These are phyloP conservation scores for Sardinella longiceps DNA, from an alignment of 2,797 vertebrate genomes.

Conservation along the genomic window DNA sequence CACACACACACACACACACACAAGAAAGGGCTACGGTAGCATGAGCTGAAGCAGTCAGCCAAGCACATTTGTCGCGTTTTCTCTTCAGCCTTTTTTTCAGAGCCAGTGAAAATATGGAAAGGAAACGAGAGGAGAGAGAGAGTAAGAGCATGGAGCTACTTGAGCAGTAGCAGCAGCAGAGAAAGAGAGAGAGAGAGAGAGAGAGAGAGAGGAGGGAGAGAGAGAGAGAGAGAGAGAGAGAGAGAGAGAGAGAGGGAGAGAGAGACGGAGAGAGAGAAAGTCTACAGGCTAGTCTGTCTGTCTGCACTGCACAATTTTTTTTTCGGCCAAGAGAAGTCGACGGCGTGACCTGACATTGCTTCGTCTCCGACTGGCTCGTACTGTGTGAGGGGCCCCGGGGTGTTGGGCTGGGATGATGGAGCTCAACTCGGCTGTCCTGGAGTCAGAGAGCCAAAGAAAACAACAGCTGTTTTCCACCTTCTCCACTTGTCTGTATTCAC, in stretches of 20 bases:
- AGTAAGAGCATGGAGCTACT: background rate
- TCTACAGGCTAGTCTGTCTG: background rate
- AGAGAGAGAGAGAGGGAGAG: too few species aligned
- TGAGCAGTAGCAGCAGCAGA: background rate
- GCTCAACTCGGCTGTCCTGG: background rate
- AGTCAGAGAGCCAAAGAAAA: constrained; percentile 8
- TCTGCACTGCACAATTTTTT: background rate
- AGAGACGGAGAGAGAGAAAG: background rate
- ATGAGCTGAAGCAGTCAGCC: background rate
- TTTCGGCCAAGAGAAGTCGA: background rate
- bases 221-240: too few species aligned
- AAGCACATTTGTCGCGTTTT: background rate
- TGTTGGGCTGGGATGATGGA: constrained; percentile 1
- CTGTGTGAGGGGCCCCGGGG: background rate
- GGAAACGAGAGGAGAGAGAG: background rate
- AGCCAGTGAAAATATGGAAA: background rate
- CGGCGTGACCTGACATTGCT: background rate
- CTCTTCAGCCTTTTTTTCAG: background rate
- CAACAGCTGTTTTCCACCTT: constrained; percentile 19
- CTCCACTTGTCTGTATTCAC: constrained; percentile 17
- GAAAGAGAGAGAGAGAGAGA: too few species aligned
- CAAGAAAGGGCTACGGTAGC: too few species aligned
- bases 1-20: too few species aligned
- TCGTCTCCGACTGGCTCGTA: background rate
- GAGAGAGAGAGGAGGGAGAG: too few species aligned